Conservation (phyloP, 2,888 invertebrate species). For the Agonopterix alstromeriana region DNA sequence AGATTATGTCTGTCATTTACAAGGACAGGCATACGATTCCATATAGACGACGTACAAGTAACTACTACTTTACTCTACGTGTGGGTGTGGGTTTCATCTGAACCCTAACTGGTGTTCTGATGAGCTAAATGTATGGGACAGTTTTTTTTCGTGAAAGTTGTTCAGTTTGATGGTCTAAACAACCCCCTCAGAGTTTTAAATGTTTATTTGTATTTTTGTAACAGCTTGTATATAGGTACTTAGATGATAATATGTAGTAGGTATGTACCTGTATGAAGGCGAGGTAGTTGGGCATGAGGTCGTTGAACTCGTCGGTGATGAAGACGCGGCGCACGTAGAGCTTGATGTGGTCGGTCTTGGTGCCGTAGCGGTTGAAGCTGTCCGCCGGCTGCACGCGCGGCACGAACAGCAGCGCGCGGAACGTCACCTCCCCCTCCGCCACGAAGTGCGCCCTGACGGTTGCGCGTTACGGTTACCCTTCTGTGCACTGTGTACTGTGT, state of each 20-base stretch:
- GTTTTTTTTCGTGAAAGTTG: no score
- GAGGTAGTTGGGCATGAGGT: constrained; percentile 99
- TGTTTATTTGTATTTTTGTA: no score
- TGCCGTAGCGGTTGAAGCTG: constrained; percentile 96
- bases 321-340: constrained; percentile 98
- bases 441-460: constrained; percentile 87
- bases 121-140: no score
- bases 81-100: no score
- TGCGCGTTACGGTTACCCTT: not conserved
- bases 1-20: no score
- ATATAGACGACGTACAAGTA: no score
- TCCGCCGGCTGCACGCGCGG: constrained; percentile 94
- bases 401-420: constrained; percentile 96
- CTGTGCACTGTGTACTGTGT: not conserved
- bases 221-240: no score
- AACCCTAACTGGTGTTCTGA: no score
- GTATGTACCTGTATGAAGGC: constrained; percentile 86
- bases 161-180: no score
- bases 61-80: no score
- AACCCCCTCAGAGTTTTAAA: no score
- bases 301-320: constrained; percentile 99
- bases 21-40: no score
- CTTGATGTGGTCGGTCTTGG: constrained; percentile 96
- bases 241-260: not conserved
- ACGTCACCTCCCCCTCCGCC: constrained; percentile 99